phyloP scores from a whole-genome alignment of 2,888 invertebrate species.

The Stratiomys singularior region DNA sequence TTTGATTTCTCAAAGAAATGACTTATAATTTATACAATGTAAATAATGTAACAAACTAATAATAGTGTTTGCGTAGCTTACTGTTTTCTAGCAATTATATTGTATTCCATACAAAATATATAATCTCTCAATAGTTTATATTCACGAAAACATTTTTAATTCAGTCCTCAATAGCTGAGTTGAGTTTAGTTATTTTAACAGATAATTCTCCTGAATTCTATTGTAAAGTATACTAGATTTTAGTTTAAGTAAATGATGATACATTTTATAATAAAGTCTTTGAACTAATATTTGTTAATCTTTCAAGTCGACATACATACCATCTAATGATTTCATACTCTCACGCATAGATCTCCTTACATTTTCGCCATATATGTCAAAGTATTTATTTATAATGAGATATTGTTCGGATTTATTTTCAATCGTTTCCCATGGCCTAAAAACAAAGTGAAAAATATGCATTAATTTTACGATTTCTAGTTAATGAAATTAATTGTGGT shows the following conservation, averaged over 20 bases:
- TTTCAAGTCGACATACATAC: no score
- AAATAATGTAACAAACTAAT: constrained; percentile 43
- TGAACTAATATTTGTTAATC: constrained; percentile 7
- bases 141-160: background rate
- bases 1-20: constrained; percentile 26
- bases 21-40: constrained; percentile 36
- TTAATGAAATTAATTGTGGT: background rate
- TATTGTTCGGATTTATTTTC: no score
- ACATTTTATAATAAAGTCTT: constrained; percentile 32
- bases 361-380: no score
- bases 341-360: no score
- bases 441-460: no score
- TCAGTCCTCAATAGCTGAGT: background rate
- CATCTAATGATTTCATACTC: no score
- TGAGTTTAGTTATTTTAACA: background rate
- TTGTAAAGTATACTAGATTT: constrained; percentile 12
- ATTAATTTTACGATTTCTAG: background rate
- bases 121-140: background rate
- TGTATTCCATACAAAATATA: background rate
- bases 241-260: constrained; percentile 17
- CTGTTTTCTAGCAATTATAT: background rate
- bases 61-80: constrained; percentile 24
- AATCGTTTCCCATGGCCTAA: no score
- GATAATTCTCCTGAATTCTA: background rate
- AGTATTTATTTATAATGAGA: no score